Evolutionary conservation across 2,113 vertebrate species (phyloP).

Genomic region (Dasypus novemcinctus): DNA sequence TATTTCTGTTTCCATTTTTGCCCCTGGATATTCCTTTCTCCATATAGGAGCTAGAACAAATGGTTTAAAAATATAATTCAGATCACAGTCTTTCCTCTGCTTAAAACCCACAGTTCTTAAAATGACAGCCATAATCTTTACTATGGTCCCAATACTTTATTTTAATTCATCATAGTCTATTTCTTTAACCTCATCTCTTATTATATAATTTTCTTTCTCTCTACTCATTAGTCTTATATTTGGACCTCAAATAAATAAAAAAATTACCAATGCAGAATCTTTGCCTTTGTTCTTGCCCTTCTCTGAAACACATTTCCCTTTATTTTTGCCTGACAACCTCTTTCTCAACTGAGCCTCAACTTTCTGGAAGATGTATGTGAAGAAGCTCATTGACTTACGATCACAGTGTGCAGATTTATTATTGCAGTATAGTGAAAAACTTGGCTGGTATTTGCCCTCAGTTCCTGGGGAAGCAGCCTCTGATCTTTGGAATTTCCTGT

Average conservation of each 20-base stretch:
- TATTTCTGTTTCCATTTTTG: not conserved
- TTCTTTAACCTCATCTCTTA: too few relatives aligned
- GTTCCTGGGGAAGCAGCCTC: too few relatives aligned
- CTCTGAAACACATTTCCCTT: not conserved
- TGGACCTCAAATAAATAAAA: not conserved
- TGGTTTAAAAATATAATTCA: not conserved
- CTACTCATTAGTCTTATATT: not conserved
- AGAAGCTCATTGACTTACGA: too few relatives aligned
- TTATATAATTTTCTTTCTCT: not conserved
- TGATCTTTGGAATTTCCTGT: too few relatives aligned
- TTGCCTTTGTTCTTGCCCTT: not conserved
- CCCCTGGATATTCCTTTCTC: rapidly evolving
- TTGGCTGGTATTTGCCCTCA: too few relatives aligned
- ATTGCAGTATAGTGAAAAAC: too few relatives aligned
- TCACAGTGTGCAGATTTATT: too few relatives aligned
- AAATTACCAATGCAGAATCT: not conserved
- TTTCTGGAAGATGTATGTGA: too few relatives aligned
- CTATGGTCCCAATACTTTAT: rapidly evolving
- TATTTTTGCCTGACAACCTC: not conserved
- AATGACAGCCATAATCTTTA: not conserved
- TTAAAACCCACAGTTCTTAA: not conserved
- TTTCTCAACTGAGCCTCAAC: not conserved
- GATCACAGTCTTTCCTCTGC: not conserved
- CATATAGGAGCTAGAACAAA: rapidly evolving
- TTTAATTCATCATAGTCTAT: too few relatives aligned